Evolutionary conservation across 2,113 vertebrate species (phyloP), one percentile per base, ranked within the genome.

Genomic region (Phaetusa simplex): DNA sequence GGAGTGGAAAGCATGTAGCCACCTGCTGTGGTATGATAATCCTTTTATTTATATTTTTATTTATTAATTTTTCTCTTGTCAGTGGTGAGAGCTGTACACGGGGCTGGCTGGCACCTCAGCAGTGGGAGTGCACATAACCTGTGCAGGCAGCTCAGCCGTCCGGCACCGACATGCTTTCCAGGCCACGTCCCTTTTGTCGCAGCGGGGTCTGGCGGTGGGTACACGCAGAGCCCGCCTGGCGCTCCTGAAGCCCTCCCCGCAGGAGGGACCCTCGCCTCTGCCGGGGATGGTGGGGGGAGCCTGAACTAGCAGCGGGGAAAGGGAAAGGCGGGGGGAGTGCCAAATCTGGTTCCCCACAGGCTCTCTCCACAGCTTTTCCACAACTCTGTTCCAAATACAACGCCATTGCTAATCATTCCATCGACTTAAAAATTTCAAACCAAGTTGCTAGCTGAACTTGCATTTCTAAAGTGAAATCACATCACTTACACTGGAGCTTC

Each of bases 21-120:
- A 38, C 26, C 3, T 4, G 0, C 4, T 36, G 20, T 26, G 29
- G 9, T 4, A 55, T 9, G 7, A 32, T 19, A 58, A 85, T 26
- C 18, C 45, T 43, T 26, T 18, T 32, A 11, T 55, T 29, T 30
- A 17, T 53, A 14, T n/a, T 59, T 59, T 59, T 22, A 59, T 59
- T 15, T 36, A 59, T 36, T n/a, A n/a, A 23, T 15, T n/a, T n/a
- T 59, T 14, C 58, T 30, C 22, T 38, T 45, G 70, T 6, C 26
- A 26, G 49, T 2, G 0, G 9, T 1, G 4, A 62, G 56, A 20
- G 40, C 34, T 6, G 8, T 12, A 6, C 26, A 3, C 7, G 1
- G 2, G 79, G 53, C 53, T 8, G 21, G n/a, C 53, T 8, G 2
- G 38, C 4, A 1, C 78, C 32, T 26, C 47, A 26, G 61, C 47